Evolutionary conservation across 1,140 invertebrate genomes (phyloP).

Genomic region (Cyclargus thomasi): DNA sequence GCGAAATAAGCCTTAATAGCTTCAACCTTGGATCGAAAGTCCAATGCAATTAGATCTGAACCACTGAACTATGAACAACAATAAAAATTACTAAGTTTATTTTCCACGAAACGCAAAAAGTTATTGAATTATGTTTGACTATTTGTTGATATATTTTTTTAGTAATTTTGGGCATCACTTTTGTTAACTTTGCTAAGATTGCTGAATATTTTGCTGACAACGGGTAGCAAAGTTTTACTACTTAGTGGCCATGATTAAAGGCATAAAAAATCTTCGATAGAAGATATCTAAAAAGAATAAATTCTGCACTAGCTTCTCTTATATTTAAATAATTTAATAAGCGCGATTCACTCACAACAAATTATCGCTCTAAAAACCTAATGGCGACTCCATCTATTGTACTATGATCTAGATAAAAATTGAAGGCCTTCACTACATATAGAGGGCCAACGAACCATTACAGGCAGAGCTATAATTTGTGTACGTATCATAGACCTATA

Average conservation of each 20-base stretch:
- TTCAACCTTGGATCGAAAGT: neutral
- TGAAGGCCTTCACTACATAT: neutral
- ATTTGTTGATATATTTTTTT: neutral
- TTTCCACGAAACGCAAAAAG: neutral
- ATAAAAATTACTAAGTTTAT: neutral
- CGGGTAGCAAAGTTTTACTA: no score
- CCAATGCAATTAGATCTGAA: neutral
- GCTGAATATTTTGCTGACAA: no score
- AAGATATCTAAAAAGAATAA: no score
- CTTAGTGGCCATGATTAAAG: no score
- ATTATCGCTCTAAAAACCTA: no score
- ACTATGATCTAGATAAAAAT: neutral
- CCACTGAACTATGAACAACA: neutral
- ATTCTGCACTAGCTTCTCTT: no score
- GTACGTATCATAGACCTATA: neutral
- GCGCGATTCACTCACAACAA: no score
- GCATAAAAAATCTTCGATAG: no score
- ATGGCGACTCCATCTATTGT: neutral
- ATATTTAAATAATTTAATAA: no score
- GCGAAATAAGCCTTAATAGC: slow-evolving; percentile 30
- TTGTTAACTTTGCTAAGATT: neutral
- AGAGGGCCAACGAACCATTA: neutral
- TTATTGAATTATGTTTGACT: neutral
- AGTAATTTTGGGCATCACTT: neutral
- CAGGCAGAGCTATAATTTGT: neutral